phyloP scores from a whole-genome alignment of 2,113 vertebrate genomes.

The Zapornia atra region DNA sequence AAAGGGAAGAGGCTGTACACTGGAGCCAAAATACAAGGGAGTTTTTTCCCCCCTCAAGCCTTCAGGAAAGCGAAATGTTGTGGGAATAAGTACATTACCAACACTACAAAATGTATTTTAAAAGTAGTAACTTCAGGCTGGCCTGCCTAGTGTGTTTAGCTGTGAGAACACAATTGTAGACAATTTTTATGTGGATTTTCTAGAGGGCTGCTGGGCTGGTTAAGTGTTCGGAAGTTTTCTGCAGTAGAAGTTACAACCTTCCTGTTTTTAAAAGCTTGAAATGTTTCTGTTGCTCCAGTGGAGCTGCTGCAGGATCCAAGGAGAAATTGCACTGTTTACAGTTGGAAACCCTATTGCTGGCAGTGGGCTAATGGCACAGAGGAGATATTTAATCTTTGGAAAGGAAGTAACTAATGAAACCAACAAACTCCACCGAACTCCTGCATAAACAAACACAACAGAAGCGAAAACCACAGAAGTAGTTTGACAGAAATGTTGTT shows the following conservation, averaged over 20 bases:
- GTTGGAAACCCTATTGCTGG: not conserved
- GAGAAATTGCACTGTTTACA: constrained; percentile 12
- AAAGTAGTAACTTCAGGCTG: constrained; percentile 3
- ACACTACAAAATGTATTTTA: not conserved
- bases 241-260: not conserved
- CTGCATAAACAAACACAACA: constrained; percentile 46
- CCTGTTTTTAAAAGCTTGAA: not conserved
- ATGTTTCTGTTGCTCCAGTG: not conserved
- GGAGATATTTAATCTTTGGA: constrained; percentile 33
- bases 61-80: not conserved
- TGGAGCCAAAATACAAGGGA: not conserved
- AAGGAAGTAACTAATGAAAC: constrained; percentile 58
- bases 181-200: not conserved
- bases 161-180: not conserved
- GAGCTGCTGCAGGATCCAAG: not conserved
- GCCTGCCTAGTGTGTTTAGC: not conserved
- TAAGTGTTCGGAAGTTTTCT: not conserved
- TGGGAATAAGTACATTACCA: not conserved
- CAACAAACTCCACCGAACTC: constrained; percentile 24
- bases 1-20: not conserved
- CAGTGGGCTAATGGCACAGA: not conserved
- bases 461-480: constrained; percentile 51
- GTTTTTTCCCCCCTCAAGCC: not conserved
- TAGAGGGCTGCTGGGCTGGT: not conserved
- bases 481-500: constrained; percentile 1